Evolutionary conservation across 2,113 vertebrate genomes (phyloP).

Genomic region (Urocitellus parryii): DNA sequence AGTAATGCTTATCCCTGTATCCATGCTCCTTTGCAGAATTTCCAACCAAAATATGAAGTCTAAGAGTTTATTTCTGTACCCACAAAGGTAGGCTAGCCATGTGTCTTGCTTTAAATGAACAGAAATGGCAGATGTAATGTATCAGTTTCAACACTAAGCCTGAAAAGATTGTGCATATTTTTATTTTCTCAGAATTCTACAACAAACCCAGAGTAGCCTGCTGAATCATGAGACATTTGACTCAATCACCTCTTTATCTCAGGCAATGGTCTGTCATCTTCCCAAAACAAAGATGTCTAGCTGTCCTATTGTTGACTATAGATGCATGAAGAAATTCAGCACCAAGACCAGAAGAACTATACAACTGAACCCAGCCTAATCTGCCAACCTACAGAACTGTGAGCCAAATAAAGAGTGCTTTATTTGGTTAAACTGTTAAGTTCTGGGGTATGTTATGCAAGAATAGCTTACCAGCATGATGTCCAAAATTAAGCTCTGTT

Average conservation of each 20-base stretch:
- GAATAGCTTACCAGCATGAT: not conserved
- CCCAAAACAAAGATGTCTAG: not conserved
- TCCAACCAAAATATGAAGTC: not conserved
- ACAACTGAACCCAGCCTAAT: not conserved
- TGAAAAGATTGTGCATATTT: not conserved
- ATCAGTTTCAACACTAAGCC: not conserved
- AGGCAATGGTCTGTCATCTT: not conserved
- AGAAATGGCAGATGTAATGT: not conserved
- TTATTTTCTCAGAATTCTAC: not conserved
- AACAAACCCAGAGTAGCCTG: not conserved
- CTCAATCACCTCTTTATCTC: not conserved
- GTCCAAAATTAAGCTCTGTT: not conserved
- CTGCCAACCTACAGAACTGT: not conserved
- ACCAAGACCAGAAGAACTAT: not conserved
- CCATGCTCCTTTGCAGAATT: not conserved
- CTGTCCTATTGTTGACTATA: not conserved
- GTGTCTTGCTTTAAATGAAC: not conserved
- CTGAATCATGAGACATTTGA: not conserved
- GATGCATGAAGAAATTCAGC: not conserved
- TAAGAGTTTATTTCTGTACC: not conserved
- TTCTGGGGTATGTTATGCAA: not conserved
- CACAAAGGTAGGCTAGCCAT: not conserved
- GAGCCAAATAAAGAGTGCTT: not conserved
- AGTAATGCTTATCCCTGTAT: not conserved
- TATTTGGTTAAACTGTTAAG: not conserved